phyloP scores from a whole-genome alignment of 2,113 vertebrate species.

The Halcyon senegalensis region DNA sequence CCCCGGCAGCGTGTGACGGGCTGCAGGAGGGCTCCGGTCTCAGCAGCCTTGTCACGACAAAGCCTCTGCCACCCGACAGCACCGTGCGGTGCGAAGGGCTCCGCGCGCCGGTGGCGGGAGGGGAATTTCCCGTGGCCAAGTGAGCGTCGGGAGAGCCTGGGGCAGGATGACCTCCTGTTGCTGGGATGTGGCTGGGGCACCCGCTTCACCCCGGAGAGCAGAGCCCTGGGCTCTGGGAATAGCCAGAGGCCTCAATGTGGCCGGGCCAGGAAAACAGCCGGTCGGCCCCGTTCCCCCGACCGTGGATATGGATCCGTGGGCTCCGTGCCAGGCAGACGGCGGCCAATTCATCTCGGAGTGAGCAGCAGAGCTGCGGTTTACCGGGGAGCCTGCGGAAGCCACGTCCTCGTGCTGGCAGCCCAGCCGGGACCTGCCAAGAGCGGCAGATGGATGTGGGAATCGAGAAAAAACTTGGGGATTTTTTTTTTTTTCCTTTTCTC shows the following conservation, averaged over 20 bases:
- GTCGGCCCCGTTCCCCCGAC: neutral
- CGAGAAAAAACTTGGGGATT: neutral
- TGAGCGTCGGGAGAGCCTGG: neutral
- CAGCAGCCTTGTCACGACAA: neutral
- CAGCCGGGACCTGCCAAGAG: neutral
- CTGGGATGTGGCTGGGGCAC: neutral
- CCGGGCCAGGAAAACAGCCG: neutral
- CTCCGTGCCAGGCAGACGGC: neutral
- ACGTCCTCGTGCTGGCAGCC: neutral
- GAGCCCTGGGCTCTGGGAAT: fast-evolving
- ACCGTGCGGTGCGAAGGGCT: fast-evolving
- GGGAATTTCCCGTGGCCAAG: neutral
- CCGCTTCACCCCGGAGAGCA: neutral
- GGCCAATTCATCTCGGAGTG: slow-evolving; percentile 22
- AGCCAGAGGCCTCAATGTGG: neutral
- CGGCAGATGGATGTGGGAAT: neutral
- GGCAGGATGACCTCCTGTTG: neutral
- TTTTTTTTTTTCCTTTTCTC: neutral
- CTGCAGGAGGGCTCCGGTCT: neutral
- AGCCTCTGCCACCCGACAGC: neutral
- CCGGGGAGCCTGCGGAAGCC: neutral
- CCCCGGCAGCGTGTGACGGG: fast-evolving
- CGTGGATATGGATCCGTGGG: neutral
- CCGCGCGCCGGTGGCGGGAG: neutral
- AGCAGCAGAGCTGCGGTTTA: neutral